Evolutionary conservation across 37 sponge, comb jelly and placozoan species (phyloP), one percentile per base, ranked within the genome.

Genomic region (Ephydatia muelleri): DNA sequence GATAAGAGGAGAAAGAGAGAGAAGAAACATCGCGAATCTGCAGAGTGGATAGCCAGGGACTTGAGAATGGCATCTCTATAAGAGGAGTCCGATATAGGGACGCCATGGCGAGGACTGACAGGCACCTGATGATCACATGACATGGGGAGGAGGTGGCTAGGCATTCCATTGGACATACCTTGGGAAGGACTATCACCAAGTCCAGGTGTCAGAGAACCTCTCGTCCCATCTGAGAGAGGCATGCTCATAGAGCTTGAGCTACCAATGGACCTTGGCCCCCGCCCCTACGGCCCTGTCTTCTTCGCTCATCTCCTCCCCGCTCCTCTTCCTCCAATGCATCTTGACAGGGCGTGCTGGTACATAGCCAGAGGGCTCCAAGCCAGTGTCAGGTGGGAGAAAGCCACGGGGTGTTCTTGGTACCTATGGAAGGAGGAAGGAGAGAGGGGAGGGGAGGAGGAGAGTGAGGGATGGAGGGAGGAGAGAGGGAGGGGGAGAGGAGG

Each of bases 11-110:
- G 80, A 40, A 74, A 65, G 29, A 91, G 74, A 26, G 88, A 75
- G 79, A 91, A 91, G 64, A 91, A 70, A 65, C 88, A 91, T 1
- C 70, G 49, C 5, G 83, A 71, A 65, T 91, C 92, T 69, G 87
- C 92, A 76, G 70, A 75, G 23, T 65, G 48, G 31, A 75, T 80
- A 22, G 38, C 49, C 19, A 91, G 78, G 2, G 87, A 79, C 22
- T 68, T 75, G 74, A 91, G 74, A 21, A 91, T 75, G n/a, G 88
- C 78, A 67, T 87, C 83, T 68, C 80, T 75, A 65, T 85, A 85
- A 30, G 68, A 28, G 9, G 80, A 67, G 72, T 72, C 75, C 23
- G 47, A 38, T 21, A 90, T 38, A 14, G 86, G 79, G 43, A 90
- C 65, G 43, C 73, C 75, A 36, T 82, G 78, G 11, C 49, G 73